Evolutionary conservation across 2,888 invertebrate genomes (phyloP).

Genomic region (Byasa hedistus): DNA sequence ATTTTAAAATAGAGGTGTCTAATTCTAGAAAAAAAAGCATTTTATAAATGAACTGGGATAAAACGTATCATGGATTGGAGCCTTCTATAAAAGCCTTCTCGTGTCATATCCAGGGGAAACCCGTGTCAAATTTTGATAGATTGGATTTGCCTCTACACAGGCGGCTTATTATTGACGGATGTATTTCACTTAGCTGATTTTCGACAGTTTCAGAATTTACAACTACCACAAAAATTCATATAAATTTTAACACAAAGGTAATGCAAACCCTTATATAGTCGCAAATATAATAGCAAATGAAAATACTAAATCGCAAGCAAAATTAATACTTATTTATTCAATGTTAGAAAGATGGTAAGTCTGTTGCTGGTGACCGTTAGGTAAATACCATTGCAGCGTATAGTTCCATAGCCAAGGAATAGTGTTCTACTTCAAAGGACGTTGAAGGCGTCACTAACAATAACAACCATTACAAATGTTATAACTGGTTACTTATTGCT

Average conservation of each 20-base stretch:
- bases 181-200: conserved; percentile 38
- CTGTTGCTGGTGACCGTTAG: too few species aligned
- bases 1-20: neutral
- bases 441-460: too few species aligned
- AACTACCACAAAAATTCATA: neutral
- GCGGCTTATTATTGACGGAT: conserved; percentile 51
- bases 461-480: too few species aligned
- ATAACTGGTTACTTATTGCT: too few species aligned
- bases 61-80: conserved; percentile 19
- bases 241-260: neutral
- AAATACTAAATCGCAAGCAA: too few species aligned
- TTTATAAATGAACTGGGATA: conserved; percentile 4
- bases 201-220: conserved; percentile 7
- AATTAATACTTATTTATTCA: too few species aligned
- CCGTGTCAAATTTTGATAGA: conserved; percentile 74
- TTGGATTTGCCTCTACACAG: conserved; percentile 55
- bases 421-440: too few species aligned
- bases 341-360: too few species aligned
- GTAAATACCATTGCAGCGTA: too few species aligned
- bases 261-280: neutral
- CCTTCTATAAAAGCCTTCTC: conserved; percentile 63
- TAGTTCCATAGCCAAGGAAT: too few species aligned
- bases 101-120: conserved; percentile 63
- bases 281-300: neutral
- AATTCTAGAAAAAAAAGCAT: conserved; percentile 1